phyloP scores from a whole-genome alignment of 2,888 invertebrate species.

The Netelia fuscicornis region DNA sequence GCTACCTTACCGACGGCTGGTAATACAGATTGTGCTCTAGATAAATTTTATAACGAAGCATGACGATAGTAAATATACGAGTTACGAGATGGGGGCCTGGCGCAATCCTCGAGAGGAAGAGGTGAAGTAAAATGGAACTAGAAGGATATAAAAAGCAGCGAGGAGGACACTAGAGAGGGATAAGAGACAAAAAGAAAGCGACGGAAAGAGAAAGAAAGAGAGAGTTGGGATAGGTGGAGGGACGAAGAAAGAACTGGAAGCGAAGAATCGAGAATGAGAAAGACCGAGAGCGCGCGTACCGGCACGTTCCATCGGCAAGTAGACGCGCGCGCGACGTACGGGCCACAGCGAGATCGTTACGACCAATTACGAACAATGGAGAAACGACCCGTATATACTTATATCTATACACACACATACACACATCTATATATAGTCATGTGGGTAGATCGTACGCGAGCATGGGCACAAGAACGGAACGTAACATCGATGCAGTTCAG shows the following conservation, averaged over 20 bases:
- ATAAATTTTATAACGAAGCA: slow-evolving; percentile 56
- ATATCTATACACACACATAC: too few relatives aligned
- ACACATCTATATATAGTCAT: slow-evolving; percentile 49
- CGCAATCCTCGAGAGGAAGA: not conserved
- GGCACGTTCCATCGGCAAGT: slow-evolving; percentile 59
- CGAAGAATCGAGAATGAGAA: slow-evolving; percentile 3
- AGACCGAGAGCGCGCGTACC: slow-evolving; percentile 33
- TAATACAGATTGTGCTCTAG: slow-evolving; percentile 61
- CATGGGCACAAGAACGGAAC: slow-evolving; percentile 36
- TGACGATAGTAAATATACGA: not conserved
- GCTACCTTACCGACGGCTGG: slow-evolving; percentile 17
- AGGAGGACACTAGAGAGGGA: not conserved
- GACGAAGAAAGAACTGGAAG: not conserved
- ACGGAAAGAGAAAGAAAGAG: not conserved
- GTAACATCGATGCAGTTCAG: slow-evolving; percentile 21
- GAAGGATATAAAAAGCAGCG: not conserved
- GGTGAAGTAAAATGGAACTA: not conserved
- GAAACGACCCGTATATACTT: slow-evolving; percentile 49
- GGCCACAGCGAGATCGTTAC: slow-evolving; percentile 67
- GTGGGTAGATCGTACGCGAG: slow-evolving; percentile 41
- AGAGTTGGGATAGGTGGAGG: not conserved
- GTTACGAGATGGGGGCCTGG: not conserved
- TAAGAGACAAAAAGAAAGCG: slow-evolving; percentile 1
- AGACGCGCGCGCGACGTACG: slow-evolving; percentile 55
- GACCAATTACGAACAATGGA: slow-evolving; percentile 73